A percentile compares a stretch with the other conserved stretches of the same genome.
phyloP scores from a whole-genome alignment of 2,888 invertebrate species.

The Stomorhina lunata region DNA sequence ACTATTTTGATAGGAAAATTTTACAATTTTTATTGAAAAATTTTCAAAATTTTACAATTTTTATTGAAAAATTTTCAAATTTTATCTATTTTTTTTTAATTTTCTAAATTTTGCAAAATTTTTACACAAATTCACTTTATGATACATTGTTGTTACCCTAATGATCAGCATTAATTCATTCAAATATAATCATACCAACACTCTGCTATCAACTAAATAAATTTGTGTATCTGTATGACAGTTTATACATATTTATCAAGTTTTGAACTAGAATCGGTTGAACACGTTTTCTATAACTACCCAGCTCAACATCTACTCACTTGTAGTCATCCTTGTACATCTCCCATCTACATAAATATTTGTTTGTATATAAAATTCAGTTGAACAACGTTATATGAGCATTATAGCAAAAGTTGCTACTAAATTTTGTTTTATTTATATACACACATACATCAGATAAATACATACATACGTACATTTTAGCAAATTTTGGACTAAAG shows the following conservation, averaged over 20 bases:
- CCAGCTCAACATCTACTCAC: neutral
- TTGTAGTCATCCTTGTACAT: neutral
- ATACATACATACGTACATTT: neutral
- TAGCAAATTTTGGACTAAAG: no score
- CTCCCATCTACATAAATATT: constrained; percentile 11
- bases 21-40: no score
- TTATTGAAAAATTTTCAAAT: no score
- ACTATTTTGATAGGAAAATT: no score
- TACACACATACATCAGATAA: neutral
- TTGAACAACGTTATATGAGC: constrained; percentile 7
- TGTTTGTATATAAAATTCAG: neutral
- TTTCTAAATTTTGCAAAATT: no score
- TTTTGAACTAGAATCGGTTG: constrained; percentile 16
- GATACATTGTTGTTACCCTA: no score
- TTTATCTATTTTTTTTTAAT: no score
- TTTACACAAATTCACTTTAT: no score
- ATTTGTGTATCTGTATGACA: neutral
- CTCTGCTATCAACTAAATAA: neutral
- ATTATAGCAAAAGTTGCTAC: constrained; percentile 52
- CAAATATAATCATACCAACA: neutral
- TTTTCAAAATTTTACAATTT: no score
- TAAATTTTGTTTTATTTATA: constrained; percentile 51
- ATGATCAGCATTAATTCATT: no score
- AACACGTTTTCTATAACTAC: constrained; percentile 26
- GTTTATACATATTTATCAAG: neutral